Percentiles rank a stretch among this genome's conserved stretches.
phyloP scores from a whole-genome alignment of 2,888 invertebrate species.

The Drosophila colorata region DNA sequence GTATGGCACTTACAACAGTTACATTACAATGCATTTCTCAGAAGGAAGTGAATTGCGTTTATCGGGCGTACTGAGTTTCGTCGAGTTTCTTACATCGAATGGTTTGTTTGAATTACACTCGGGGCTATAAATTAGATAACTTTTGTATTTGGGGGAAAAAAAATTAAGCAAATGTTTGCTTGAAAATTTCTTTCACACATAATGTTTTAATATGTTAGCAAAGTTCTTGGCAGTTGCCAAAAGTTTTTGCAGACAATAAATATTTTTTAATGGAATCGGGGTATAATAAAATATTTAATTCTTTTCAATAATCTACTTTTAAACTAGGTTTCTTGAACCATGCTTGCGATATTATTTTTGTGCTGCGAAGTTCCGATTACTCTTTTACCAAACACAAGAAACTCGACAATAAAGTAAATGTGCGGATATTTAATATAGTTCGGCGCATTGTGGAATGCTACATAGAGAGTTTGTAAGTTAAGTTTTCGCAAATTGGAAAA shows the following conservation, averaged over 20 bases:
- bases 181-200: too few species aligned
- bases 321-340: conserved; percentile 61
- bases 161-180: too few species aligned
- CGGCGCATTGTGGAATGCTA: conserved; percentile 19
- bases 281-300: too few species aligned
- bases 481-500: not conserved
- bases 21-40: conserved; percentile 45
- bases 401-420: conserved; percentile 1
- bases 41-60: conserved; percentile 56
- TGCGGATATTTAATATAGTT: conserved; percentile 11
- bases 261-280: too few species aligned
- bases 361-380: conserved; percentile 9
- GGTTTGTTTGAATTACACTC: conserved; percentile 44
- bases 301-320: not conserved
- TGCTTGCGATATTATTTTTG: conserved; percentile 50
- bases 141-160: not conserved
- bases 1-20: conserved; percentile 52
- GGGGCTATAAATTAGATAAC: not conserved
- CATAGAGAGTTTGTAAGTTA: conserved; percentile 26
- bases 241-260: too few species aligned
- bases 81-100: conserved; percentile 58
- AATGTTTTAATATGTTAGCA: too few species aligned
- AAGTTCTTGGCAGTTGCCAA: too few species aligned
- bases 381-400: conserved; percentile 1
- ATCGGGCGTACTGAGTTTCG: conserved; percentile 47